Evolutionary conservation across 2,888 invertebrate genomes (phyloP).

Genomic region (Macaria liturata): DNA sequence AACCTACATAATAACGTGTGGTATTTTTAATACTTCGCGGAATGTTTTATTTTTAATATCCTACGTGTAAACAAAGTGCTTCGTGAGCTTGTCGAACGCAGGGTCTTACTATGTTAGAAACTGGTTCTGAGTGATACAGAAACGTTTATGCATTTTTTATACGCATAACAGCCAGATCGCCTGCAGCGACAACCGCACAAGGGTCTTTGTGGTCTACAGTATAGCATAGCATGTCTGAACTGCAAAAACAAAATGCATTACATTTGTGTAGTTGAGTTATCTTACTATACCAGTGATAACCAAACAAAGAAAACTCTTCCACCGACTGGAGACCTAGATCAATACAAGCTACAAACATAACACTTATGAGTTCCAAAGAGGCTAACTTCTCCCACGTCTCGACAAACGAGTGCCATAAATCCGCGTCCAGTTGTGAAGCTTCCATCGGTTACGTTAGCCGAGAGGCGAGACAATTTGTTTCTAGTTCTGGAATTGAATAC

Average conservation of each 20-base stretch:
- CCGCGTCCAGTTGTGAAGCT: constrained; percentile 24
- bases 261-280: too few relatives aligned
- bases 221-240: too few relatives aligned
- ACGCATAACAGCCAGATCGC: too few relatives aligned
- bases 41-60: constrained; percentile 35
- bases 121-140: neutral
- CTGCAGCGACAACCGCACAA: too few relatives aligned
- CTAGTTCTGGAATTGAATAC: constrained; percentile 38
- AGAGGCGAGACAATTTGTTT: constrained; percentile 33
- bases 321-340: too few relatives aligned
- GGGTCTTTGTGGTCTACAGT: too few relatives aligned
- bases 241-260: too few relatives aligned
- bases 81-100: neutral
- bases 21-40: constrained; percentile 31
- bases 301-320: too few relatives aligned
- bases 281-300: too few relatives aligned
- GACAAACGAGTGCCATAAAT: constrained; percentile 24
- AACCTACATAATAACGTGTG: constrained; percentile 53
- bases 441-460: constrained; percentile 25
- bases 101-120: neutral
- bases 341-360: too few relatives aligned
- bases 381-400: constrained; percentile 20
- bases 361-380: too few relatives aligned
- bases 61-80: constrained; percentile 11
- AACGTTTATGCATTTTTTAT: too few relatives aligned